phyloP scores from a whole-genome alignment of 2,888 invertebrate species.

The Cryptocheilus praepositus region DNA sequence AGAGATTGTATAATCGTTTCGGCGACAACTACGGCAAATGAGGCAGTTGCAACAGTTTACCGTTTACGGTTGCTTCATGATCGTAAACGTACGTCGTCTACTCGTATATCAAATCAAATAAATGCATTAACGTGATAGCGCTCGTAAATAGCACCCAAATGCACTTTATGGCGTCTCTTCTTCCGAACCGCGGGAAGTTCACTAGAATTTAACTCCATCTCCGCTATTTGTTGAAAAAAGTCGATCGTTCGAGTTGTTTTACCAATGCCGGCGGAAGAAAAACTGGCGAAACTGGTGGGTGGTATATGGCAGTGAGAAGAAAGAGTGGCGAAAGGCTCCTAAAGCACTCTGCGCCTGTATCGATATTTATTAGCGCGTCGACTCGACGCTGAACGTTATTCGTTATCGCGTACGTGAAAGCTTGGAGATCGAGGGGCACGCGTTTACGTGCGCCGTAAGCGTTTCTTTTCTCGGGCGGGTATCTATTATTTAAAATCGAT shows the following conservation, averaged over 20 bases:
- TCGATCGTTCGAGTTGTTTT: too few species aligned
- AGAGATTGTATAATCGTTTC: too few species aligned
- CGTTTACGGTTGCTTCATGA: conserved; percentile 38
- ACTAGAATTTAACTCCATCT: neutral
- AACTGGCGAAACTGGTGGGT: neutral
- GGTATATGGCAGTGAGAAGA: neutral
- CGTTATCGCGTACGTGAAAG: too few species aligned
- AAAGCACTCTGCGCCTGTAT: conserved; percentile 3
- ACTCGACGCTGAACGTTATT: conserved; percentile 8
- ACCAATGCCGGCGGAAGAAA: neutral
- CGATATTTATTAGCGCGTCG: conserved; percentile 7
- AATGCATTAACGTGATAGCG: conserved; percentile 53
- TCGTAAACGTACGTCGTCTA: conserved; percentile 54
- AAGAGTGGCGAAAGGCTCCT: neutral
- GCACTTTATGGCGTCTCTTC: conserved; percentile 37
- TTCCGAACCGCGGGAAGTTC: conserved; percentile 17
- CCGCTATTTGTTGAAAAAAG: too few species aligned
- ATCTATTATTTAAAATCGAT: too few species aligned
- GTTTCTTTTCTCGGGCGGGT: too few species aligned
- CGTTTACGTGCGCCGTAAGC: too few species aligned
- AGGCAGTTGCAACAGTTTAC: too few species aligned
- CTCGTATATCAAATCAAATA: conserved; percentile 50
- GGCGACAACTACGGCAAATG: too few species aligned
- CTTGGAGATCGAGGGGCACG: too few species aligned
- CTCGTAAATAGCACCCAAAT: conserved; percentile 48